Conservation (phyloP, 2,113 vertebrate genomes). For the Geothlypis trichas region DNA sequence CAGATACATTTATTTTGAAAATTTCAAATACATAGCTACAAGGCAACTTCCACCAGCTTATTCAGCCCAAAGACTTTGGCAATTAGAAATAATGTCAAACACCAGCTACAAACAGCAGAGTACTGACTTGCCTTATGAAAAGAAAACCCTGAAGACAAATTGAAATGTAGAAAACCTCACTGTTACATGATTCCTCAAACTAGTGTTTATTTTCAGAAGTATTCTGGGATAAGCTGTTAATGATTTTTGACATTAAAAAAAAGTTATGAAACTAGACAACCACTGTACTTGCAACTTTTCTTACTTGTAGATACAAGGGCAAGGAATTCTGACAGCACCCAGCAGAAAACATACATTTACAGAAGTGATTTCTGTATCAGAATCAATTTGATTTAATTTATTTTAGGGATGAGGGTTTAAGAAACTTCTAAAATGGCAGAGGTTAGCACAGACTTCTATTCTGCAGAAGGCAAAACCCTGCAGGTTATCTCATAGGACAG, state of each 20-base stretch:
- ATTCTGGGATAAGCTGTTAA: constrained; percentile 1
- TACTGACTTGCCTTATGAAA: background rate
- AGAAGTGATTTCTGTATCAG: background rate
- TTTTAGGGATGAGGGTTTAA: background rate
- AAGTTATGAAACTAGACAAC: background rate
- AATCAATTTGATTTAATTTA: background rate
- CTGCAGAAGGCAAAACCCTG: background rate
- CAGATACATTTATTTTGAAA: background rate
- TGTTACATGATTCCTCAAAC: background rate
- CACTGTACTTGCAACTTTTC: constrained; percentile 1
- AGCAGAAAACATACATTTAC: background rate
- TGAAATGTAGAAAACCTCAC: background rate
- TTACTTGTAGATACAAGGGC: background rate
- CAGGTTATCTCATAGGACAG: background rate
- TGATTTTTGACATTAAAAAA: background rate
- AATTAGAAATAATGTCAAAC: background rate
- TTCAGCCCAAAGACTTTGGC: background rate
- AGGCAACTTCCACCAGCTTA: background rate
- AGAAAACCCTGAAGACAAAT: background rate
- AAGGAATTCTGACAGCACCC: background rate
- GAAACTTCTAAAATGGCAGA: background rate
- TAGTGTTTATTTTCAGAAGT: background rate
- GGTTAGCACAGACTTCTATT: background rate
- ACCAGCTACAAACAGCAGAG: background rate
- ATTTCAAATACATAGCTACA: background rate